Evolutionary conservation across 2,888 invertebrate species (phyloP).

Genomic region (Cosmopolites sordidus): DNA sequence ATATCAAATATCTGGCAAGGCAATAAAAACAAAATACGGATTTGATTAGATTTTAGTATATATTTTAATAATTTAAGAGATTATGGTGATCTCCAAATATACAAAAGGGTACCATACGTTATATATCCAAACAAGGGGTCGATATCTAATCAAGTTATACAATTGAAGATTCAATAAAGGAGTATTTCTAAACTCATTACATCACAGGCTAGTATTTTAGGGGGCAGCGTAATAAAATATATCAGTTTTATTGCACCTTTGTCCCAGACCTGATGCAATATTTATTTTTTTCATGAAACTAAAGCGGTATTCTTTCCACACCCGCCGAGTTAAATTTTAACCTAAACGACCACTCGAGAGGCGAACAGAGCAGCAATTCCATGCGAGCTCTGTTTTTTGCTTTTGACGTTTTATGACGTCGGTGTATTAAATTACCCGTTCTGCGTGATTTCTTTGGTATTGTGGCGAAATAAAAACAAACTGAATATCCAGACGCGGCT

Average conservation of each 20-base stretch:
- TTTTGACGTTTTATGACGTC: slow-evolving; percentile 21
- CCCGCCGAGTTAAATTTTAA: slow-evolving; percentile 22
- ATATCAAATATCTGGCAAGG: too few relatives aligned
- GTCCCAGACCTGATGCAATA: slow-evolving; percentile 17
- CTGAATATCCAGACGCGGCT: too few relatives aligned
- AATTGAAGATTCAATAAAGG: too few relatives aligned
- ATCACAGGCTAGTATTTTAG: slow-evolving; percentile 2
- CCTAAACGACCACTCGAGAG: slow-evolving; percentile 22
- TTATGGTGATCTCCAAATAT: too few relatives aligned
- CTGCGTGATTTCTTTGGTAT: slow-evolving; percentile 8
- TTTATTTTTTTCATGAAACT: slow-evolving; percentile 18
- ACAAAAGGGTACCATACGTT: too few relatives aligned
- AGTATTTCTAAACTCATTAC: not conserved
- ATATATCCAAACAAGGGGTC: too few relatives aligned
- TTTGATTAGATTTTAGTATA: too few relatives aligned
- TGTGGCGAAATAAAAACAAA: not conserved
- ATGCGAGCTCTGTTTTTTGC: slow-evolving; percentile 14
- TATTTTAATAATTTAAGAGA: too few relatives aligned
- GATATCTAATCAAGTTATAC: too few relatives aligned
- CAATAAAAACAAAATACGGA: too few relatives aligned
- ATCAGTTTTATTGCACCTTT: slow-evolving; percentile 19
- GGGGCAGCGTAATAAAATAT: slow-evolving; percentile 20
- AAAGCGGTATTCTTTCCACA: slow-evolving; percentile 18
- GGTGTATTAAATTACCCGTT: slow-evolving; percentile 9
- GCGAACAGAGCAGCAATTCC: slow-evolving; percentile 15